Evolutionary conservation across 35 echinoderm and acorn worm genomes (phyloP).

Genomic region (Heliocidaris tuberculata): DNA sequence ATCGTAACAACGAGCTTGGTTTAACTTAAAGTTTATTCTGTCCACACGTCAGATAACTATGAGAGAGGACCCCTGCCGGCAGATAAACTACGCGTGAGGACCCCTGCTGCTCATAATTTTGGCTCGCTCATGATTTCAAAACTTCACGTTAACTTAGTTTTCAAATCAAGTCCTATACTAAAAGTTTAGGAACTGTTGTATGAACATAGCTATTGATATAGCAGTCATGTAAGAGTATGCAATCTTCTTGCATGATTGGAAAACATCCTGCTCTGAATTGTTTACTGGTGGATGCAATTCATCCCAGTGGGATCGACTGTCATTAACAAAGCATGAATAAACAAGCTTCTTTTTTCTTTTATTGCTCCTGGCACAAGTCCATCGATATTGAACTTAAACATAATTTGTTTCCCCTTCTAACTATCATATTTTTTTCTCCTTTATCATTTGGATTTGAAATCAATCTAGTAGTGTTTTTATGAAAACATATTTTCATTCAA

Average conservation of each 20-base stretch:
- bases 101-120: too few species aligned
- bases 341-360: too few species aligned
- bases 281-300: neutral
- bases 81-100: too few species aligned
- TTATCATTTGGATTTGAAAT: neutral
- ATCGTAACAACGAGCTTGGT: too few species aligned
- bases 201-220: neutral
- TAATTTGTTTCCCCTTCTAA: neutral
- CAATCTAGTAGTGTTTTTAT: neutral
- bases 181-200: too few species aligned
- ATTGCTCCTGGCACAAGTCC: too few species aligned
- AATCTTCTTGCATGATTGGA: neutral
- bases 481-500: neutral
- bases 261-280: neutral
- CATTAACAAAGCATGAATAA: neutral
- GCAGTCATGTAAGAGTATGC: neutral
- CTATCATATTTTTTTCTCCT: neutral
- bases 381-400: neutral
- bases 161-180: too few species aligned
- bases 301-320: neutral
- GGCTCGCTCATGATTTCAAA: too few species aligned
- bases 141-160: too few species aligned
- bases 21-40: too few species aligned
- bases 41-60: too few species aligned
- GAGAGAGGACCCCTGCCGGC: too few species aligned